A percentile compares a stretch with the other conserved stretches of the same genome.
These are phyloP conservation scores for Eidolon helvum DNA, from an alignment of 2,113 vertebrate species.

Conservation along the genomic window DNA sequence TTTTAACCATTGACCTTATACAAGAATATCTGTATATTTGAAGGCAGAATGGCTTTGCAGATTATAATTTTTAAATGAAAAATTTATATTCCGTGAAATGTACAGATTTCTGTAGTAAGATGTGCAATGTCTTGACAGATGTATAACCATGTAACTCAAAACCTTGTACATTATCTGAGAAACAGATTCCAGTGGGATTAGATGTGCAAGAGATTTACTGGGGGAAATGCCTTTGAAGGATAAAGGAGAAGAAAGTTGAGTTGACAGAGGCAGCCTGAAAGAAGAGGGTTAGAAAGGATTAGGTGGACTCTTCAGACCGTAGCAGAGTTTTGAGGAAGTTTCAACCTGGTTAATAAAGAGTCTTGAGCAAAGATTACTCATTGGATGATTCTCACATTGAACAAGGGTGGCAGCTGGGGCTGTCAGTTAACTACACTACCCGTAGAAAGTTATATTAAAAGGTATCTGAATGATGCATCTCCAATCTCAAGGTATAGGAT, in stretches of 20 bases:
- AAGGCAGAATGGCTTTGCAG: neutral
- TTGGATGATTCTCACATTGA: neutral
- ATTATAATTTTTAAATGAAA: neutral
- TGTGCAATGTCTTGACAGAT: neutral
- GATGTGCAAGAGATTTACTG: neutral
- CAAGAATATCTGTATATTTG: neutral
- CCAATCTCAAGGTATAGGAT: neutral
- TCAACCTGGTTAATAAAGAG: neutral
- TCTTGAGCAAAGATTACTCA: neutral
- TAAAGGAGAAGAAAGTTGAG: neutral
- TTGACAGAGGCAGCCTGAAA: neutral
- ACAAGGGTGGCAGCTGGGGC: neutral
- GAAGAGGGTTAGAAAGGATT: neutral
- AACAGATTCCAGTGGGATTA: neutral
- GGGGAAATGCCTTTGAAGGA: neutral
- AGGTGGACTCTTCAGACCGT: neutral
- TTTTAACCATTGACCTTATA: neutral
- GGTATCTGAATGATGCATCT: neutral
- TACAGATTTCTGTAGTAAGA: neutral
- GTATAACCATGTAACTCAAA: neutral
- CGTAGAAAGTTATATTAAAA: neutral
- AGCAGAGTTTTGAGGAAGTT: neutral
- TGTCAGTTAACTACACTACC: neutral
- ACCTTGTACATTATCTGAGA: neutral
- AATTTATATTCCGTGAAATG: neutral